Percentiles rank a stretch among this genome's conserved stretches.
Evolutionary conservation across 2,113 vertebrate genomes (phyloP).

Genomic region (Otolemur garnettii): DNA sequence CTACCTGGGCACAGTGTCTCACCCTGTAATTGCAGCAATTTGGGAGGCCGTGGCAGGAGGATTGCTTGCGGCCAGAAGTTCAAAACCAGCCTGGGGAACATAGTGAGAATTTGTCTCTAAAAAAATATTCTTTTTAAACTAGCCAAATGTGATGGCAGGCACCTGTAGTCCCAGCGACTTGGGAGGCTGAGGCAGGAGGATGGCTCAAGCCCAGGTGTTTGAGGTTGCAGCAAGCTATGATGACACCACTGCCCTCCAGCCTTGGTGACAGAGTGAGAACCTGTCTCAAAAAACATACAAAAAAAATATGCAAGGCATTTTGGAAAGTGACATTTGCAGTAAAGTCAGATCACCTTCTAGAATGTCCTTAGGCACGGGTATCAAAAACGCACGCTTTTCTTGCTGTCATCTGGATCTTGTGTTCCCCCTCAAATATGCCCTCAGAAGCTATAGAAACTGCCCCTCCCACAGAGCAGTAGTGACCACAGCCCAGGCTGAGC

Average conservation of each 20-base stretch:
- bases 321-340: background rate
- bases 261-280: background rate
- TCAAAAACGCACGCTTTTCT: background rate
- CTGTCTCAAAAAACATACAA: background rate
- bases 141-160: too few relatives aligned
- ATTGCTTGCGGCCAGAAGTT: background rate
- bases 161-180: background rate
- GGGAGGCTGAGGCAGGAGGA: background rate
- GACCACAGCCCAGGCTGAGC: too few relatives aligned
- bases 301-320: background rate
- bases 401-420: background rate
- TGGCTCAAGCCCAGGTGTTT: background rate
- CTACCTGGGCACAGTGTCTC: background rate
- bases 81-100: too few relatives aligned
- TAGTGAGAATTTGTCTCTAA: too few relatives aligned
- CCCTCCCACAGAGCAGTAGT: background rate
- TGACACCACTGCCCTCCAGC: background rate
- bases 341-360: background rate
- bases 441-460: background rate
- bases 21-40: background rate
- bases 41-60: background rate
- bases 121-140: too few relatives aligned
- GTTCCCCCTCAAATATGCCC: background rate
- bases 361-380: background rate
- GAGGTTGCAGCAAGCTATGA: background rate